Evolutionary conservation across 2,797 vertebrate genomes (phyloP), one percentile per base, ranked within the genome.

Genomic region (Nyctibius grandis): DNA sequence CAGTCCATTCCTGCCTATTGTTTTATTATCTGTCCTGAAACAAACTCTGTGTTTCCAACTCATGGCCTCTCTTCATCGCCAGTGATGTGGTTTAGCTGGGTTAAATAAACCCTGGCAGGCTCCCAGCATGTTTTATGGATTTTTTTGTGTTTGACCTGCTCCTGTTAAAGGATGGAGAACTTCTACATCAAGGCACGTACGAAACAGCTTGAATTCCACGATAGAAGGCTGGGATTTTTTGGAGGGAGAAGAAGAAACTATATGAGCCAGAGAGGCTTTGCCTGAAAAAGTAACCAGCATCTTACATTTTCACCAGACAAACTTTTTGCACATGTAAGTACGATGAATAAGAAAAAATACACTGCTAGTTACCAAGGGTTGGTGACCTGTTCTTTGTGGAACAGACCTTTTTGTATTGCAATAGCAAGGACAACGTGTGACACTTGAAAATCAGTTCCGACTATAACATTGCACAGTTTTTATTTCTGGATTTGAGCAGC

Each of bases 41-140:
- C 40, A 70, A 88, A 23, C 78, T 18, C 57, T n/a, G 14, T 8
- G 28, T 50, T 74, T 85, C 56, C 70, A 91, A 15, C 44, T 50
- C 7, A 7, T 28, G 56, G 64, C 64, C 75, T 54, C 83, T 69
- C 38, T 53, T 50, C 0, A 1, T 5, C 81, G 73, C 48, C 65
- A 36, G 1, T 4, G 48, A 17, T 21, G 67, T 23, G 47, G 34
- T 40, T 34, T 33, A 47, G 36, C 69, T 61, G 80, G 42, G 34
- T 53, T 95, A 73, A 69, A 33, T 28, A 82, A 93, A 78, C 53
- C 40, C 42, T 88, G 88, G 91, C 93, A 82, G 83, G 51, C 47
- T 81, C 69, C 75, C 79, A 92, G 68, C 53, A 12, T 7, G 34
- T 74, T 63, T 70, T 56, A 29, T 50, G 75, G 74, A 19, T 26